A percentile compares a stretch with the other conserved stretches of the same genome.
Evolutionary conservation across 2,888 invertebrate genomes (phyloP).

Genomic region (Xestia xanthographa): DNA sequence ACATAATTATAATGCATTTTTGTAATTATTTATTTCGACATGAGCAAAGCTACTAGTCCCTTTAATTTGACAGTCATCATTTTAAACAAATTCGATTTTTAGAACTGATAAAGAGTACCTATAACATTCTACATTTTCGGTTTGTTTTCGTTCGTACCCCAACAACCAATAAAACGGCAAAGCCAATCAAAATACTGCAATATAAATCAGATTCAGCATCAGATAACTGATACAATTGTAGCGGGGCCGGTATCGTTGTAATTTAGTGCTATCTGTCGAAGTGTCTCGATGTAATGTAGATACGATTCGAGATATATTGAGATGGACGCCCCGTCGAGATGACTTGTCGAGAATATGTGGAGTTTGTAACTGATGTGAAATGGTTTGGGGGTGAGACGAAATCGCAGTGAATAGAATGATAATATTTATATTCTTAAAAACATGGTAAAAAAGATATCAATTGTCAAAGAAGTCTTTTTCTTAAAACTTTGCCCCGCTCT

Average conservation of each 20-base stretch:
- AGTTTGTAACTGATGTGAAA: not conserved
- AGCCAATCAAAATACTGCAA: conserved; percentile 43
- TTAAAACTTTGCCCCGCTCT: too few relatives aligned
- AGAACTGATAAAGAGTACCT: too few relatives aligned
- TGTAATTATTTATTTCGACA: too few relatives aligned
- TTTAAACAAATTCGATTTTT: too few relatives aligned
- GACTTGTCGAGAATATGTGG: not conserved
- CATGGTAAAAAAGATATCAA: not conserved
- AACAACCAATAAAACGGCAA: conserved; percentile 15
- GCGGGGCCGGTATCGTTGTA: conserved; percentile 25
- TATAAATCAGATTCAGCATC: conserved; percentile 42
- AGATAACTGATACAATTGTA: conserved; percentile 19
- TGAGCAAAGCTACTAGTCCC: too few relatives aligned
- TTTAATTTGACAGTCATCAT: too few relatives aligned
- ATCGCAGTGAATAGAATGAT: not conserved
- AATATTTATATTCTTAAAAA: not conserved
- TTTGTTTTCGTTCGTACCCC: conserved; percentile 4
- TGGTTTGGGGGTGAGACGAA: not conserved
- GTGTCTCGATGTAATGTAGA: conserved; percentile 18
- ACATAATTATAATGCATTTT: too few relatives aligned
- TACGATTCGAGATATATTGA: conserved; percentile 4
- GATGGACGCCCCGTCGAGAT: conserved; percentile 36
- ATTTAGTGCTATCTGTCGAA: conserved; percentile 35
- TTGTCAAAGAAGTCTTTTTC: too few relatives aligned
- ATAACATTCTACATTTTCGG: too few relatives aligned